These are phyloP conservation scores for Ernsta delagoae DNA, from an alignment of 2,888 invertebrate species.

Conservation along the genomic window DNA sequence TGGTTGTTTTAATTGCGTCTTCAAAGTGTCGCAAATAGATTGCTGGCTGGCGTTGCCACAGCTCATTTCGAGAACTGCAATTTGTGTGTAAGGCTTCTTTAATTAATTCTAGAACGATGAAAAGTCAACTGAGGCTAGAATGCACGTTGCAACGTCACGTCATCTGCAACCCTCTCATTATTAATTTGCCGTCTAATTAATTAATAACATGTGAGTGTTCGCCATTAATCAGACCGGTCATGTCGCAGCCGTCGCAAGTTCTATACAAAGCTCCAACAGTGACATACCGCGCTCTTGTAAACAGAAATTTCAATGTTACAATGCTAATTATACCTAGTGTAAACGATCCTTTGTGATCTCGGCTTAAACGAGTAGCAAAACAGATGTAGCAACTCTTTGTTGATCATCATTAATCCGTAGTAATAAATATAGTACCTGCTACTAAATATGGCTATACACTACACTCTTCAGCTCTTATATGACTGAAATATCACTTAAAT, in stretches of 20 bases:
- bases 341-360: neutral
- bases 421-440: no score
- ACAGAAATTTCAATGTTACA: constrained; percentile 17
- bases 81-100: constrained; percentile 67
- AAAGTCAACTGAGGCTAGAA: constrained; percentile 47
- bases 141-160: constrained; percentile 60
- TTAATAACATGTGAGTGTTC: constrained; percentile 70
- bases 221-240: constrained; percentile 69
- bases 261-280: constrained; percentile 17
- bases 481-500: no score
- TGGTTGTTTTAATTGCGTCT: constrained; percentile 31
- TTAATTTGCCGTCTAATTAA: constrained; percentile 78
- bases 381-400: neutral
- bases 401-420: no score
- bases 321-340: neutral
- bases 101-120: constrained; percentile 68
- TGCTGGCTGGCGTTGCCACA: constrained; percentile 20
- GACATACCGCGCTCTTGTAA: constrained; percentile 15
- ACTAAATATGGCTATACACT: no score
- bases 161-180: constrained; percentile 75
- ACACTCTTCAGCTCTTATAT: no score
- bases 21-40: constrained; percentile 27
- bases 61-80: constrained; percentile 39
- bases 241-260: constrained; percentile 47
- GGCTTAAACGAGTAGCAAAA: neutral